phyloP scores from a whole-genome alignment of 1,140 invertebrate species.

The Drosophila ercepeae region DNA sequence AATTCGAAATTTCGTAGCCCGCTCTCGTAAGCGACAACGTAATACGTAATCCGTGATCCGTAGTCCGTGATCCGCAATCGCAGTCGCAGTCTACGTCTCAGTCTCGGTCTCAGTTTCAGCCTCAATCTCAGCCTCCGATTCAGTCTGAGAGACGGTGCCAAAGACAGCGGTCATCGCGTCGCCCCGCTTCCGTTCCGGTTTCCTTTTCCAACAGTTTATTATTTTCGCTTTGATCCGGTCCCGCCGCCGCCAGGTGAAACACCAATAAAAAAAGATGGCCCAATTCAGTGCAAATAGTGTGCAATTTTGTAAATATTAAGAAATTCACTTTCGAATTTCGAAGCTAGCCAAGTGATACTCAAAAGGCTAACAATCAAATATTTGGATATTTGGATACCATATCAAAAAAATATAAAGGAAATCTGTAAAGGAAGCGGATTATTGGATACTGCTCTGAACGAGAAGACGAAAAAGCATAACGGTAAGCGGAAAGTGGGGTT shows the following conservation, averaged over 20 bases:
- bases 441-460: slow-evolving; percentile 21
- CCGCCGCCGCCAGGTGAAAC: slow-evolving; percentile 11
- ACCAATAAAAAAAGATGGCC: slow-evolving; percentile 21
- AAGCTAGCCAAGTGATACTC: slow-evolving; percentile 14
- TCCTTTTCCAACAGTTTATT: neutral
- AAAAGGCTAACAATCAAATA: slow-evolving; percentile 1
- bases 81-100: slow-evolving; percentile 12
- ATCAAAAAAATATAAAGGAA: neutral
- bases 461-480: neutral
- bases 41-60: slow-evolving; percentile 14
- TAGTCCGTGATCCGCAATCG: neutral
- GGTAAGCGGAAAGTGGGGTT: slow-evolving; percentile 8
- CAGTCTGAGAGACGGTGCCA: too few relatives aligned
- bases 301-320: slow-evolving; percentile 28
- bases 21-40: slow-evolving; percentile 8
- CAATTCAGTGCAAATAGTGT: slow-evolving; percentile 39
- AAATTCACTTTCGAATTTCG: slow-evolving; percentile 27
- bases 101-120: slow-evolving; percentile 72
- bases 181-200: neutral
- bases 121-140: neutral
- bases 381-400: neutral
- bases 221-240: slow-evolving; percentile 6
- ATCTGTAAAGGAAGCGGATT: neutral
- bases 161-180: too few relatives aligned
- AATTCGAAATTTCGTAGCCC: slow-evolving; percentile 22